Evolutionary conservation across 92 coral and sea anemone species (phyloP).

Genomic region (Phenganax stokvisi): DNA sequence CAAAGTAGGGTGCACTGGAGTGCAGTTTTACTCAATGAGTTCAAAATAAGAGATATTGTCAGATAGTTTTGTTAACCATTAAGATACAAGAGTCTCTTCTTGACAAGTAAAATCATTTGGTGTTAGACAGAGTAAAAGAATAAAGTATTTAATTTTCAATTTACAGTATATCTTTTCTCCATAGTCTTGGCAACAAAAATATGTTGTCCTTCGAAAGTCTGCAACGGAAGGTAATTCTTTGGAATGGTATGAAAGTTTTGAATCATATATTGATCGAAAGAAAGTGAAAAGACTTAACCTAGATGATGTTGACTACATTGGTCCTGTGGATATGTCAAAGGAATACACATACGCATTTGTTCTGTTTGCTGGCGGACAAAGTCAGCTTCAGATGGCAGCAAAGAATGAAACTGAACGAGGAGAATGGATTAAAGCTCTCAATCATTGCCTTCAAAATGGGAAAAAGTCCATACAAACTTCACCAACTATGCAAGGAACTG

Average conservation of each 20-base stretch:
- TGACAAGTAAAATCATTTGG: too few species aligned
- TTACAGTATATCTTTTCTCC: not conserved
- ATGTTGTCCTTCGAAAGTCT: slow-evolving; percentile 23
- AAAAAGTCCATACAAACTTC: not conserved
- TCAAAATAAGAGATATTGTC: not conserved
- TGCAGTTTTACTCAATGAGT: not conserved
- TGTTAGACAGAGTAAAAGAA: not conserved
- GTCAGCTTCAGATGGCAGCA: slow-evolving; percentile 28
- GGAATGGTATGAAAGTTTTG: slow-evolving; percentile 33
- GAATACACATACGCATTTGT: slow-evolving; percentile 18
- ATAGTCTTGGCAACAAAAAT: slow-evolving; percentile 28
- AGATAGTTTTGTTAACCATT: not conserved
- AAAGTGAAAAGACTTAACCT: not conserved
- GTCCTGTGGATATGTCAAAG: not conserved
- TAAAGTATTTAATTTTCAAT: not conserved
- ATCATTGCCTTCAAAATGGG: slow-evolving; percentile 4
- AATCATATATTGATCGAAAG: not conserved
- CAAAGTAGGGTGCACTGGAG: not conserved
- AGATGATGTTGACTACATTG: slow-evolving; percentile 9
- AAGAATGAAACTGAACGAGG: slow-evolving; percentile 11
- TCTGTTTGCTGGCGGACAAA: not conserved
- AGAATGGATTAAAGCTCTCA: slow-evolving; percentile 26
- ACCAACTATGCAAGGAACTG: not conserved
- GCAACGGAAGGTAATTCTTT: not conserved
- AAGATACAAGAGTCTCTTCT: not conserved